Conservation (phyloP, 2,797 vertebrate species). For the Adelosebastes latens region DNA sequence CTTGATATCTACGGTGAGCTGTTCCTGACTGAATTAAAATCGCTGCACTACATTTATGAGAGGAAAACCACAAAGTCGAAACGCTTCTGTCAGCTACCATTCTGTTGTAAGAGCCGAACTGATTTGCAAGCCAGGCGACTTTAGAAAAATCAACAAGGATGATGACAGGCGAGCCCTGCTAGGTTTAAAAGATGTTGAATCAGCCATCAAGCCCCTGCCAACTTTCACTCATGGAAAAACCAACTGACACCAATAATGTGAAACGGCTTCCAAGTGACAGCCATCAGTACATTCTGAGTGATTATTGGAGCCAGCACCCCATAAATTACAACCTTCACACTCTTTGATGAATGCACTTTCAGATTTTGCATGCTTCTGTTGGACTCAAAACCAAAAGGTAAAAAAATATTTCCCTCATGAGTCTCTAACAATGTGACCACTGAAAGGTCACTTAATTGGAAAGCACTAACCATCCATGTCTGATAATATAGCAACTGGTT, state of each 20-base stretch:
- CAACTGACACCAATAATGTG: constrained; percentile 25
- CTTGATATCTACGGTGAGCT: background rate
- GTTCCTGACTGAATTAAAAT: background rate
- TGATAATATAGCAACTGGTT: background rate
- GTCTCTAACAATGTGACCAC: constrained; percentile 35
- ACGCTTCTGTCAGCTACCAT: background rate
- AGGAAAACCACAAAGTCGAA: background rate
- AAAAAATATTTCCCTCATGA: constrained; percentile 5
- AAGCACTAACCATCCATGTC: background rate
- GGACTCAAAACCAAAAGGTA: constrained; percentile 5
- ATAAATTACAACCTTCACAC: constrained; percentile 17
- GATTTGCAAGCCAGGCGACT: constrained; percentile 29
- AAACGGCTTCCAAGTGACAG: constrained; percentile 32
- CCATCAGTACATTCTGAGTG: constrained; percentile 10
- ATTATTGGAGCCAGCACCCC: constrained; percentile 14
- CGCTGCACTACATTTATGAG: background rate
- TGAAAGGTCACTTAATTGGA: constrained; percentile 32
- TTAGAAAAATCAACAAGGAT: constrained; percentile 24
- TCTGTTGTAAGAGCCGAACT: background rate
- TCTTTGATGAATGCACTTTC: background rate
- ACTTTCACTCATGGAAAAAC: constrained; percentile 20
- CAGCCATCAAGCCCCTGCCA: constrained; percentile 18
- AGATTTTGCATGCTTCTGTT: background rate
- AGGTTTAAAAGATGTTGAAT: constrained; percentile 41
- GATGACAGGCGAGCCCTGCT: constrained; percentile 16